Conservation (phyloP, 2,113 vertebrate species). For the Thalassarche chlororhynchos region DNA sequence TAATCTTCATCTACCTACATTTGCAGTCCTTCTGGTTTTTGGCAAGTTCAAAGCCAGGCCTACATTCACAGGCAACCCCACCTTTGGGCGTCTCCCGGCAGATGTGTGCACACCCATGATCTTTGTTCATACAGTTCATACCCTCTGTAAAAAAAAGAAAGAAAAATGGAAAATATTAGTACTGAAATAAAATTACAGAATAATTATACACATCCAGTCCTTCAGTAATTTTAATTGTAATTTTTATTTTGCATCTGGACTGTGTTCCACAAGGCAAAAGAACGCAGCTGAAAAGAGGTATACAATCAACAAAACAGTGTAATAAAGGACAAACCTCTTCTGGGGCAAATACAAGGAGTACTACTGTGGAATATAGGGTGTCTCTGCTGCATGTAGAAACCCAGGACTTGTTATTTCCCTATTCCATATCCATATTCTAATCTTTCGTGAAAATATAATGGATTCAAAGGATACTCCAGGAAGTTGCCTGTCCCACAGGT, state of each 20-base stretch:
- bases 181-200: neutral
- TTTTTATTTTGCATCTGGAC: neutral
- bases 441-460: neutral
- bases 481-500: neutral
- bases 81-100: conserved; percentile 98
- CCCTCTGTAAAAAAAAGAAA: conserved; percentile 82
- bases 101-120: conserved; percentile 97
- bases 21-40: conserved; percentile 97
- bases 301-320: neutral
- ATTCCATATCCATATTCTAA: neutral
- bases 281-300: neutral
- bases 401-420: neutral
- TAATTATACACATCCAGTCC: neutral
- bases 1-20: conserved; percentile 88
- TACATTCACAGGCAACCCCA: conserved; percentile 96
- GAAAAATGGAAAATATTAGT: conserved; percentile 17
- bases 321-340: neutral
- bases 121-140: conserved; percentile 99
- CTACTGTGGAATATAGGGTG: neutral
- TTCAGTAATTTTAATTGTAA: neutral
- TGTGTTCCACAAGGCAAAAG: neutral
- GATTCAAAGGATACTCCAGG: neutral
- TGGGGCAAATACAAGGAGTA: neutral
- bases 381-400: neutral
- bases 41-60: conserved; percentile 96